Percentiles rank a stretch among this genome's conserved stretches.
Conservation (phyloP, 2,797 vertebrate genomes). For the Crocidura indochinensis region DNA sequence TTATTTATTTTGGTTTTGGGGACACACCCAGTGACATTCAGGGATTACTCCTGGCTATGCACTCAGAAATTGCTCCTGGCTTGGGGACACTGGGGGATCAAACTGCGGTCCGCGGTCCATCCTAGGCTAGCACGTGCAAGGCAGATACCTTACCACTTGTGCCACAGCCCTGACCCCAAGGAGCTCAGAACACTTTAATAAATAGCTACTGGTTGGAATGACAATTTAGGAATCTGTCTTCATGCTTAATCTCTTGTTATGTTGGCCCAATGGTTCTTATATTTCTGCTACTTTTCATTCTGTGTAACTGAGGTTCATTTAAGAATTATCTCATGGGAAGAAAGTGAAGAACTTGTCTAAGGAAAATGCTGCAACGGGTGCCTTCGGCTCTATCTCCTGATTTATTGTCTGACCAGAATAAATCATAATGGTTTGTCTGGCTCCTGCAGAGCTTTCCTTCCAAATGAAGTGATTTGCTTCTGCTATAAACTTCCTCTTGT, state of each 20-base stretch:
- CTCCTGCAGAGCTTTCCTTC: slow-evolving; percentile 82
- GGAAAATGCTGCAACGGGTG: slow-evolving; percentile 67
- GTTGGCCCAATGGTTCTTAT: neutral
- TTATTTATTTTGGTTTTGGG: no score
- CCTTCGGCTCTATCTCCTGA: slow-evolving; percentile 77
- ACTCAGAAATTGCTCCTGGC: no score
- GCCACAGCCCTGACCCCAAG: no score
- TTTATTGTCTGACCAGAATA: slow-evolving; percentile 76
- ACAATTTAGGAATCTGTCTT: neutral
- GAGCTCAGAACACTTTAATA: no score
- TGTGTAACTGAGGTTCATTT: slow-evolving; percentile 67
- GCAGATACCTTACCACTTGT: no score
- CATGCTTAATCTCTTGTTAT: neutral
- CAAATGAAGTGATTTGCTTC: slow-evolving; percentile 87
- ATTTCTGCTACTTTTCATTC: slow-evolving; percentile 78
- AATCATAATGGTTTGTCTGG: slow-evolving; percentile 80
- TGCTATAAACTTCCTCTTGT: slow-evolving; percentile 84
- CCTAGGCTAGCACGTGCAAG: no score
- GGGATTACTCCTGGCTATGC: no score
- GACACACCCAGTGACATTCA: no score
- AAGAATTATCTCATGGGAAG: neutral
- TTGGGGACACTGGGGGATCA: no score
- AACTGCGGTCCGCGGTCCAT: no score
- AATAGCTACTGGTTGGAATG: neutral
- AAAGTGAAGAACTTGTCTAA: neutral